Base-by-base conservation (phyloP, 2,888 invertebrate species). In the Neoascia interrupta region DNA sequence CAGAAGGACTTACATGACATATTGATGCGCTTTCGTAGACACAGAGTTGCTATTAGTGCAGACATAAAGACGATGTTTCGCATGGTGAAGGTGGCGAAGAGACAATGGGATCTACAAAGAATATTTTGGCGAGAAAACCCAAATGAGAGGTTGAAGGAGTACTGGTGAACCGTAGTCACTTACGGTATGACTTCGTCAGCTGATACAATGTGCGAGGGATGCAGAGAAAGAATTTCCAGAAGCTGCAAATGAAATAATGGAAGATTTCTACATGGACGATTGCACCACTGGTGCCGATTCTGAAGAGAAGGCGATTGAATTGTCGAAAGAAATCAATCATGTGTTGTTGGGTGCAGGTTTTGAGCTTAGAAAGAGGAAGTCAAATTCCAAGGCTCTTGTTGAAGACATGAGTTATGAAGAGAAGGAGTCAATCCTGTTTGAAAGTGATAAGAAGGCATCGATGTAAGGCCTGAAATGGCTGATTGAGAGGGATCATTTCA, bases 41-140 rank as follows among this genome's bases (percentile, higher is more conserved):
- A 56, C 8, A 19, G 11, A 5, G 43, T 64, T 11, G 73, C 56
- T 6, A 37, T 64, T 28, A 26, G 10, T 13, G 39, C 63, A 1
- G 63, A 72, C 18, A 34, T 72, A 10, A 49, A 41, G 23, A 72
- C 41, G 36, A 73, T 73, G 58, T 73, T 73, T 8, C 8, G 64
- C 10, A 43, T 66, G 37, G 66, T 66, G 6, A n/a, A 15, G 6
- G 18, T 72, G n/a, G 28, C 21, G 2, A 34, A 8, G n/a, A 13
- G 21, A 1, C 64, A 73, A 28, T 66, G 58, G 66, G 28, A 74
- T 10, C 13, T 61, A 6, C 70, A 64, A 15, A 28, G 56, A 37
- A 72, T 64, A n/a, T 63, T 72, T 6, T 72, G 72, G 70, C 31
- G 61, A 2, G 61, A 72, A 8, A 5, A 10, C 11, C 26, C 49